Conservation (phyloP, 2,113 vertebrate species). For the Chlorodrepanis virens region DNA sequence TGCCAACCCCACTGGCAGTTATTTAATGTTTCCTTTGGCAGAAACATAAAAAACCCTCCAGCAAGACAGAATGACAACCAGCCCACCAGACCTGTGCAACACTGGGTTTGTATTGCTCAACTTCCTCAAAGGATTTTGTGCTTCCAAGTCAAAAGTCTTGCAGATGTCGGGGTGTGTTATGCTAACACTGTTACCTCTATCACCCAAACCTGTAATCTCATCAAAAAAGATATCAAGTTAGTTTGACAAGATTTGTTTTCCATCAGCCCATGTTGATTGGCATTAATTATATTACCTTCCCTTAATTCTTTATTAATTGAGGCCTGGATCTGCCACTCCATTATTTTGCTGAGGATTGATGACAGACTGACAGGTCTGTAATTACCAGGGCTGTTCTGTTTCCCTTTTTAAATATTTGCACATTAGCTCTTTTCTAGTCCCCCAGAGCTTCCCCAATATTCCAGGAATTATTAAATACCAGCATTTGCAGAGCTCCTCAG, state of each 20-base stretch:
- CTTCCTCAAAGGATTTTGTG: not conserved
- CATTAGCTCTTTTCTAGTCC: constrained; percentile 31
- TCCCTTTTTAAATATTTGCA: constrained; percentile 66
- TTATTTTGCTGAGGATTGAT: constrained; percentile 47
- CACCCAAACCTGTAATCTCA: constrained; percentile 59
- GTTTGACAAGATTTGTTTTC: constrained; percentile 63
- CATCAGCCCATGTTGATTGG: constrained; percentile 45
- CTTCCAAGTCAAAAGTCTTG: constrained; percentile 39
- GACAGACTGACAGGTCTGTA: constrained; percentile 57
- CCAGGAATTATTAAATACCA: constrained; percentile 3
- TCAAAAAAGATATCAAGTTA: constrained; percentile 56
- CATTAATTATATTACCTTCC: constrained; percentile 61
- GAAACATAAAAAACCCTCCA: not conserved
- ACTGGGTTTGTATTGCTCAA: not conserved
- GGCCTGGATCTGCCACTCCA: constrained; percentile 56
- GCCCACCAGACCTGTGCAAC: not conserved
- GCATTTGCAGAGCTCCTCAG: not conserved
- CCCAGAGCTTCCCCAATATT: not conserved
- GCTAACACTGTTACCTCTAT: constrained; percentile 29
- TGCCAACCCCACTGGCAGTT: not conserved
- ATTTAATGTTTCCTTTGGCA: not conserved
- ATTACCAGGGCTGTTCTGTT: constrained; percentile 57
- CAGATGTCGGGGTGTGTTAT: not conserved
- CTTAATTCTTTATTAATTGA: constrained; percentile 70
- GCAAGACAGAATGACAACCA: not conserved